Base-by-base conservation (phyloP, 92 coral and sea anemone species). In the Zoanthus sociatus region DNA sequence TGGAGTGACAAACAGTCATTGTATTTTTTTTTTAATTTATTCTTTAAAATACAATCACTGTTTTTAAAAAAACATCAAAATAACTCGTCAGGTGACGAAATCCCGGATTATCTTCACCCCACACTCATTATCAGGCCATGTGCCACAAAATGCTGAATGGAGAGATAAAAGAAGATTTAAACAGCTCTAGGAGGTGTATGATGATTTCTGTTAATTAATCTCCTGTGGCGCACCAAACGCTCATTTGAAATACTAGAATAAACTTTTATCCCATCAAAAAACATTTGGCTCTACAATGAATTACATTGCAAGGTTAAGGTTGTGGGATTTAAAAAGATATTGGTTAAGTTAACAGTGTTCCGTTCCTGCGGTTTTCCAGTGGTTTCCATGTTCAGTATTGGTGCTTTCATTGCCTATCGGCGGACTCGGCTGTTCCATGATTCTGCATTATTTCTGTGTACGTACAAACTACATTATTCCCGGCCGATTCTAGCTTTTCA, bases 81-180 rank as follows among this genome's bases (percentile, higher is more conserved):
- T 63, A 63, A 20, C 21, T 63, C 21, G 6, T 63, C 26, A 17
- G 32, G 26, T 63, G 69, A 63, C n/a, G 30, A 63, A 63, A 63
- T 17, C 20, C 69, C 26, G 30, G 46, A 77, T 53, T 77, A 54
- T 77, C 82, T 77, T 53, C 12, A 54, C 53, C 82, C 30, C 31
- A 9, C 31, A 77, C 21, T 50, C 51, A 12, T 47, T 47, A 74
- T 77, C 82, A 46, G 67, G 82, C 21, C 67, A 63, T 63, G 30
- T n/a, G 69, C 26, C 69, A 30, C 47, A 77, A 77, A 77, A 30
- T 21, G 64, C 31, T 54, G 32, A 4, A 1, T 77, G 45, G 67
- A 51, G 30, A 77, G 64, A 77, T 54, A 69, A 69, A 69, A 30
- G 9, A 69, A 69, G 73, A 11, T 26, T 69, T 69, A 32, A 69